These are phyloP conservation scores for Abrostola tripartita DNA, from an alignment of 2,888 invertebrate species.

Conservation along the genomic window DNA sequence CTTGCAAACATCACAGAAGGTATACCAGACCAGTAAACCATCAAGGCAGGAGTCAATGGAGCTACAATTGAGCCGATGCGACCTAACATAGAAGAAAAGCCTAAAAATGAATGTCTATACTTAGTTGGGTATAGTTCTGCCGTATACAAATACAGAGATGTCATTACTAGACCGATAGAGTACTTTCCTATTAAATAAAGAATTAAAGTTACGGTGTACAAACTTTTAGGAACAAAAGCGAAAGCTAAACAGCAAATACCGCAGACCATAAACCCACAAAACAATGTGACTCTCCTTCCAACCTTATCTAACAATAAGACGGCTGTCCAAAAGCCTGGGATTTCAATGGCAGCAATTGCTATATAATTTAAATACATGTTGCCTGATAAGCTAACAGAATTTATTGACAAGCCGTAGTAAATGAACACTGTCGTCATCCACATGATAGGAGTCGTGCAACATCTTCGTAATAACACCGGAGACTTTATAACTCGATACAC, in stretches of 20 bases:
- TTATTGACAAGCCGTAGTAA: constrained; percentile 93
- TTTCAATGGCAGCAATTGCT: constrained; percentile 89
- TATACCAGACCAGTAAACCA: constrained; percentile 82
- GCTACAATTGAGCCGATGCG: constrained; percentile 91
- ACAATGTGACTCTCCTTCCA: constrained; percentile 84
- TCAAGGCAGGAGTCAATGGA: constrained; percentile 90
- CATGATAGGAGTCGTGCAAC: constrained; percentile 91
- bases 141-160: constrained; percentile 90
- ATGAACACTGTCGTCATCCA: constrained; percentile 94
- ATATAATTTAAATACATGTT: constrained; percentile 93
- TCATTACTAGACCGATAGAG: constrained; percentile 90
- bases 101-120: constrained; percentile 90
- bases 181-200: constrained; percentile 90
- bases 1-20: constrained; percentile 80
- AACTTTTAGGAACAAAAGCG: constrained; percentile 80
- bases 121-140: constrained; percentile 92
- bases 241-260: constrained; percentile 86
- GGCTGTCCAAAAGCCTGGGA: constrained; percentile 91
- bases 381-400: constrained; percentile 92
- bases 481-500: constrained; percentile 85
- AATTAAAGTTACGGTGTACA: constrained; percentile 69
- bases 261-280: constrained; percentile 78
- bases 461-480: constrained; percentile 86
- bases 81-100: constrained; percentile 91
- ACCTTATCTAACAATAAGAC: constrained; percentile 89